phyloP scores from a whole-genome alignment of 2,797 vertebrate genomes.

The Sternarchorhynchus goeldii region DNA sequence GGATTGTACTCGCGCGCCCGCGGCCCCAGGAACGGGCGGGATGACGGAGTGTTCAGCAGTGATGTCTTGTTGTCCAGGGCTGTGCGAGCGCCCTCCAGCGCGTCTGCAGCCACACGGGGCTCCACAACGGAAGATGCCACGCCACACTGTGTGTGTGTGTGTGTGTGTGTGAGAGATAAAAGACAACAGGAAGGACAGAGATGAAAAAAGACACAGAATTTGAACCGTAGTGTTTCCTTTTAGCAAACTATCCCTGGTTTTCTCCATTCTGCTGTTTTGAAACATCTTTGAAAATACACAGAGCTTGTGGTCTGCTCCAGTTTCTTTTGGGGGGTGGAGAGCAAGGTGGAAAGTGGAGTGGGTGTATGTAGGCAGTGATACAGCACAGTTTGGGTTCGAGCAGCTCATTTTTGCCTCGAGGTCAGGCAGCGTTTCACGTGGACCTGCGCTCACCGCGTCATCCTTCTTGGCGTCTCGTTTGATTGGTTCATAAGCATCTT shows the following conservation, averaged over 20 bases:
- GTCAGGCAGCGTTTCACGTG: background rate
- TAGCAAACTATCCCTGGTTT: too few relatives aligned
- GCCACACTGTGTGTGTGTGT: slow-evolving; percentile 66
- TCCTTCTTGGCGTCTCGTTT: slow-evolving; percentile 87
- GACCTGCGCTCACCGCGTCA: slow-evolving; percentile 76
- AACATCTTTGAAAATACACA: too few relatives aligned
- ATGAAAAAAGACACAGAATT: too few relatives aligned
- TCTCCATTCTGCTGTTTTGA: too few relatives aligned
- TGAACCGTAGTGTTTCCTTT: too few relatives aligned
- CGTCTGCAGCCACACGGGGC: slow-evolving; percentile 73
- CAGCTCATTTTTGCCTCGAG: too few relatives aligned
- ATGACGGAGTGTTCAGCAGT: slow-evolving; percentile 89
- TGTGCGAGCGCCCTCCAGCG: slow-evolving; percentile 83
- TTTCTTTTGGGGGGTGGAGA: too few relatives aligned
- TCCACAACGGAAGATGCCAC: slow-evolving; percentile 77
- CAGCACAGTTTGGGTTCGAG: too few relatives aligned
- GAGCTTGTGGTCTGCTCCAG: too few relatives aligned
- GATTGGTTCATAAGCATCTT: slow-evolving; percentile 87
- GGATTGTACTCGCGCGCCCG: slow-evolving; percentile 89
- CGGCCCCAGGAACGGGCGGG: slow-evolving; percentile 83
- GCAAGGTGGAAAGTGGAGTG: too few relatives aligned
- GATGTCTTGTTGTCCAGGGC: slow-evolving; percentile 97
- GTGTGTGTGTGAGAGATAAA: background rate
- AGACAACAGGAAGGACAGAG: too few relatives aligned
- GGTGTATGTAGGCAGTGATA: too few relatives aligned